Percentiles rank a stretch among this genome's conserved stretches.
These are phyloP conservation scores for Melipona quadrifasciata DNA, from an alignment of 1,140 invertebrate genomes.

Conservation along the genomic window DNA sequence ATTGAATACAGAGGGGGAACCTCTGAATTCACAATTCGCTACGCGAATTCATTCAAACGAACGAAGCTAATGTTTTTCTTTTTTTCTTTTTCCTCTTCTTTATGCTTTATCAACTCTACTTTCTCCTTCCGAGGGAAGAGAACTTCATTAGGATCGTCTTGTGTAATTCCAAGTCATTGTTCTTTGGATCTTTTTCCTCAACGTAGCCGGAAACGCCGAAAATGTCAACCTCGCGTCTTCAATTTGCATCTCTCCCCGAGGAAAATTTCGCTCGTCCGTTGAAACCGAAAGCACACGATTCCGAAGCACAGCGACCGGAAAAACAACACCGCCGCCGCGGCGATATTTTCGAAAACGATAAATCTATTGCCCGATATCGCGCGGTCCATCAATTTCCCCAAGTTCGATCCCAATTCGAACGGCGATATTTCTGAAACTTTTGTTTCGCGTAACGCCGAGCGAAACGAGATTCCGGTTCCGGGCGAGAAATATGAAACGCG, in stretches of 20 bases:
- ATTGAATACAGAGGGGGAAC: not conserved
- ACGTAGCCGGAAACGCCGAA: no score
- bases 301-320: no score
- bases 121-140: not conserved
- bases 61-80: not conserved
- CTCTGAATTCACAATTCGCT: not conserved
- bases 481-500: no score
- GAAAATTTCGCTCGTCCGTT: no score
- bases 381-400: not conserved
- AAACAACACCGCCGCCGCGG: no score
- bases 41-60: not conserved
- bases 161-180: not conserved
- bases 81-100: not conserved
- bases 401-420: not conserved
- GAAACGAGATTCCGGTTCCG: not conserved
- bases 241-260: no score
- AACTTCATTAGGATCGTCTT: not conserved
- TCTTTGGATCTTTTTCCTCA: not conserved
- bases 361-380: not conserved
- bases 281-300: no score
- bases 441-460: not conserved
- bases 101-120: not conserved
- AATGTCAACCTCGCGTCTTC: not conserved
- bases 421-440: not conserved
- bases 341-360: not conserved